phyloP scores from a whole-genome alignment of 2,888 invertebrate species.

The Torymus auratus region DNA sequence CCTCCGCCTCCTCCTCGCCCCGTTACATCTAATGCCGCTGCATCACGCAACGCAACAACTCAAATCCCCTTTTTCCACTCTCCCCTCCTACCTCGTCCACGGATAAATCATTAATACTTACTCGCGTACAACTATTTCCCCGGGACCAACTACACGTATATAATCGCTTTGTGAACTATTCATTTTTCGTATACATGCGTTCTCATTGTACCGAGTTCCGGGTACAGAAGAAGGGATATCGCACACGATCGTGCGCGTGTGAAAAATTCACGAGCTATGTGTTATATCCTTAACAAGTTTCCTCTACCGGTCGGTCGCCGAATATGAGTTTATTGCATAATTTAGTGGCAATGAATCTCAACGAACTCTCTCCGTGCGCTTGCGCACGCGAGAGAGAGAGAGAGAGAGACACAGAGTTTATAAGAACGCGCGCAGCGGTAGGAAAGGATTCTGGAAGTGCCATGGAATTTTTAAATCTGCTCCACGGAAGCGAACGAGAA shows the following conservation, averaged over 20 bases:
- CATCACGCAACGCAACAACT: too few species aligned
- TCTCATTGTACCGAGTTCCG: too few species aligned
- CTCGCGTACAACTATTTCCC: too few species aligned
- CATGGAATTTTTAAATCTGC: constrained; percentile 41
- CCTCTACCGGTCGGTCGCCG: constrained; percentile 41
- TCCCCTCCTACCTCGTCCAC: too few species aligned
- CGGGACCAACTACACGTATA: too few species aligned
- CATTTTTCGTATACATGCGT: too few species aligned
- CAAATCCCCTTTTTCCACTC: too few species aligned
- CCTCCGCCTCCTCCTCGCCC: not conserved
- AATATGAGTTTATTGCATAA: constrained; percentile 56
- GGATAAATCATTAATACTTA: too few species aligned
- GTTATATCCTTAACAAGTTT: constrained; percentile 55
- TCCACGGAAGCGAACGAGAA: not conserved
- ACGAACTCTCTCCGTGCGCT: constrained; percentile 38
- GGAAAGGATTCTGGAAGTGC: constrained; percentile 15
- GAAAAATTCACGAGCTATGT: constrained; percentile 50
- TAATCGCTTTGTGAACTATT: too few species aligned
- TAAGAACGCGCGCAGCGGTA: not conserved
- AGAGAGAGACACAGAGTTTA: too few species aligned
- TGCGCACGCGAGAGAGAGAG: not conserved
- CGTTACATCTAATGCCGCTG: not conserved
- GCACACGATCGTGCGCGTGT: constrained; percentile 24
- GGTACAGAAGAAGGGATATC: constrained; percentile 26
- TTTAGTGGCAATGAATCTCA: constrained; percentile 57